Evolutionary conservation across 2,113 vertebrate species (phyloP), one percentile per base, ranked within the genome.

Genomic region (Cygnus buccinator): DNA sequence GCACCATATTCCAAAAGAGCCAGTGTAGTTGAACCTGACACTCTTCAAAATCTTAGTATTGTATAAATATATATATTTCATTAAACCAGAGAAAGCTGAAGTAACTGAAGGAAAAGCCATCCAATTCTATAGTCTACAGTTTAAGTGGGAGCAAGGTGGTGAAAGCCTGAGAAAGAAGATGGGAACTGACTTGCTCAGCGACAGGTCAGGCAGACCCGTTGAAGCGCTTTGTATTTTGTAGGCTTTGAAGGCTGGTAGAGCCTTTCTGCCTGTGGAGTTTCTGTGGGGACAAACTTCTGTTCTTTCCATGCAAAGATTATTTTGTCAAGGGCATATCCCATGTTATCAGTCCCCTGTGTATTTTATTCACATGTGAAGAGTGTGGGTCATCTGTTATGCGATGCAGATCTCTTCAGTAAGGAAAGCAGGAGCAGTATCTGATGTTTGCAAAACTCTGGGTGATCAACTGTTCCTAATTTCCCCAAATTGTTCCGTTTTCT

Each of bases 401-500:
- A 44, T n/a, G 63, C 41, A 35, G 50, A 21, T 41, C 21, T 71
- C 59, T 73, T 66, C 61, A 41, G 14, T 9, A 65, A 71, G 61
- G 52, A 72, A 79, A 84, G 86, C 43, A 81, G 85, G 39, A 80
- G 57, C 22, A 79, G 26, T 35, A 25, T 92, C 57, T 83, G 81
- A 61, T 5, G 2, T 75, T 84, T 82, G 68, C 81, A 83, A 39
- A 39, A 28, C 19, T 75, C 61, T 68, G 22, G 19, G 72, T 92
- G 71, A 91, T 94, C 82, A 90, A 95, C 65, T 94, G 93, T 91
- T 96, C 95, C 71, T 86, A 84, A 95, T 95, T 96, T 96, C 79
- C 85, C 89, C 5, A 96, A 95, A 94, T 89, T 94, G 75, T 94
- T 96, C 84, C 61, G 85, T 96, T 93, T 95, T 92, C 88, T 94